Evolutionary conservation across 1,140 invertebrate species (phyloP), one percentile per base, ranked within the genome.

Genomic region (Drosophila micromelanica): DNA sequence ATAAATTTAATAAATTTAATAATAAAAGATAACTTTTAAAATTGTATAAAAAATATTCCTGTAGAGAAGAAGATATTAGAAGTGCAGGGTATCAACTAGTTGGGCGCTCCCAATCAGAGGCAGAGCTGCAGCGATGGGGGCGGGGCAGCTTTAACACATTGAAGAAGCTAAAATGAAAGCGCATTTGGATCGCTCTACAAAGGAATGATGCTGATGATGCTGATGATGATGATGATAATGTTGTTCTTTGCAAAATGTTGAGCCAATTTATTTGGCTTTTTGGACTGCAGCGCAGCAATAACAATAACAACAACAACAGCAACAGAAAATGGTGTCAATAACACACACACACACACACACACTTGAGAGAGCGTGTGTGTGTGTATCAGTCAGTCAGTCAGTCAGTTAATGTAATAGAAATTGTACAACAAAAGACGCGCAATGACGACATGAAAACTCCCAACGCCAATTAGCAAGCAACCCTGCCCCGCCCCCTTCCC

Each of bases 391-490:
- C 8, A 35, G 42, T 40, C 27, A 45, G 46, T 62, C 38, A 57
- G 62, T 27, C 61, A 78, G 74, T 81, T 86, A 86, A 86, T 87
- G 82, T 87, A 86, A 87, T 86, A 82, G 82, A 86, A 86, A 82
- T 78, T 87, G 78, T 73, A 82, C 75, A 78, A 86, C 82, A 86
- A 87, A 87, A 87, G 82, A 87, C 68, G 82, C 74, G 70, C 75
- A 87, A 87, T 87, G 82, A 87, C 82, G 82, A 87, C 84, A 87
- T 69, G 81, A 87, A 81, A 87, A 67, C 74, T 82, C 68, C 82
- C 82, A 87, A 76, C 70, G 82, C 82, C 82, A 87, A 87, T 87
- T 87, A 87, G 78, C 74, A 56, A 52, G 35, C 52, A 55, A 51
- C 30, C 32, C 15, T 42, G 20, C 40, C 15, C 27, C 35, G n/a